These are phyloP conservation scores for Nixonia krombeini DNA, from an alignment of 1,140 invertebrate species.

Conservation along the genomic window DNA sequence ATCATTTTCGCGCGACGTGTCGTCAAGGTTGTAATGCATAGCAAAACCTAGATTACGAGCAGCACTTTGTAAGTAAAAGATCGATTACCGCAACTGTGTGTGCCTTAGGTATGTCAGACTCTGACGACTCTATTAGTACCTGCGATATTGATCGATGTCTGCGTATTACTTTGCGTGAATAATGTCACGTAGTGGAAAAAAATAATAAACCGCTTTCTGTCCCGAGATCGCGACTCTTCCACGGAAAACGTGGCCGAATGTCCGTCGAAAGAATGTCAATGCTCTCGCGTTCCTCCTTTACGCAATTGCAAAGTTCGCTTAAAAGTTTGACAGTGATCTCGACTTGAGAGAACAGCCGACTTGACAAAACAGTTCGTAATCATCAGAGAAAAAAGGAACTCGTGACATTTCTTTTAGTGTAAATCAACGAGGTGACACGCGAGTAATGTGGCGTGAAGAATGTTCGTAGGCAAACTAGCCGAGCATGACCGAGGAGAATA, in stretches of 20 bases:
- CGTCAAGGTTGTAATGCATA: conserved; percentile 27
- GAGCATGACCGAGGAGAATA: conserved; percentile 10
- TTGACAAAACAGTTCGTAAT: conserved; percentile 2
- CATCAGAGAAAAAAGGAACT: not conserved
- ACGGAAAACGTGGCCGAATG: no score
- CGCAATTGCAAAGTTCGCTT: no score
- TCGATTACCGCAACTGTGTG: conserved; percentile 28
- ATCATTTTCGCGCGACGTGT: conserved; percentile 32
- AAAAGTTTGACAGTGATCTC: no score
- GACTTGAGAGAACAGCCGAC: no score
- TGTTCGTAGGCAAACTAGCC: conserved; percentile 13
- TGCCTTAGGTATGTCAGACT: conserved; percentile 31
- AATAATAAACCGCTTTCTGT: no score
- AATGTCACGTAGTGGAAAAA: conserved; percentile 4
- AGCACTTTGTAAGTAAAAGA: conserved; percentile 16
- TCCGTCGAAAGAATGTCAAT: no score
- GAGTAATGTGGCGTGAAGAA: conserved; percentile 16
- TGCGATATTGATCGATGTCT: conserved; percentile 33
- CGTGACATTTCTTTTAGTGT: not conserved
- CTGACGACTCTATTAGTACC: conserved; percentile 44
- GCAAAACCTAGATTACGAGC: conserved; percentile 23
- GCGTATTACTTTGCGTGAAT: conserved; percentile 15
- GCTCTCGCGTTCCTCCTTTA: no score
- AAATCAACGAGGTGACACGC: conserved; percentile 10
- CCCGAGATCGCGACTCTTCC: no score